Evolutionary conservation across 1,140 invertebrate genomes (phyloP), one percentile per base, ranked within the genome.

Genomic region (Trinorchestia longiramus): DNA sequence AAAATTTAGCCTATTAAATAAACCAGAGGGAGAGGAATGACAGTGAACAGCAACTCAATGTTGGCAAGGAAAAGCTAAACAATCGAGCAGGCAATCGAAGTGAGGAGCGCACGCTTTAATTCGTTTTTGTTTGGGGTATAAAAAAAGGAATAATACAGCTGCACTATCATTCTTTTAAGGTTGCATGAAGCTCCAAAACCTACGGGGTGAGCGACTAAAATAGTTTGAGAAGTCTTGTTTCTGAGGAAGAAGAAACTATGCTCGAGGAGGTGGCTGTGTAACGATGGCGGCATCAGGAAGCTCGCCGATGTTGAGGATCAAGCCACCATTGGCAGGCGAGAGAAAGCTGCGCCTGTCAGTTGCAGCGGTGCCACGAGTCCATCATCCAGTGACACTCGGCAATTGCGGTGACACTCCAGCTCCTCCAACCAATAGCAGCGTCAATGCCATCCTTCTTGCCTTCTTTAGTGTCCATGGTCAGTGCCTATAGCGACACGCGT

Each of bases 321-420:
- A 90, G 88, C 88, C n/a, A 90, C 88, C 88, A 90, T 90, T 90
- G 88, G 88, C 41, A 90, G 88, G 88, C 88, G 88, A 90, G 88
- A 94, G 92, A 94, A 94, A 47, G 43, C 92, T 94, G 92, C 92
- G 92, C 92, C 92, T 47, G 92, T 94, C 92, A 94, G 92, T 94
- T 94, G 44, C 43, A 94, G 43, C 11, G 43, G 92, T 94, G 92
- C 92, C 92, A 94, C 44, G 92, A 94, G 92, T 94, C 92, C 92
- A 94, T 94, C 92, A 94, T 94, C 92, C 92, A 94, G 92, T 94
- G 92, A 94, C 92, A 94, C 92, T 94, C 92, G 92, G 92, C 92
- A 94, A 94, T 94, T 94, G 92, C 92, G 92, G 92, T 94, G 92
- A 94, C 92, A 94, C 92, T 45, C 92, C 43, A 94, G 92, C 92